A percentile compares a stretch with the other conserved stretches of the same genome.
Conservation (phyloP, 2,888 invertebrate species). For the Leistus spinibarbis region DNA sequence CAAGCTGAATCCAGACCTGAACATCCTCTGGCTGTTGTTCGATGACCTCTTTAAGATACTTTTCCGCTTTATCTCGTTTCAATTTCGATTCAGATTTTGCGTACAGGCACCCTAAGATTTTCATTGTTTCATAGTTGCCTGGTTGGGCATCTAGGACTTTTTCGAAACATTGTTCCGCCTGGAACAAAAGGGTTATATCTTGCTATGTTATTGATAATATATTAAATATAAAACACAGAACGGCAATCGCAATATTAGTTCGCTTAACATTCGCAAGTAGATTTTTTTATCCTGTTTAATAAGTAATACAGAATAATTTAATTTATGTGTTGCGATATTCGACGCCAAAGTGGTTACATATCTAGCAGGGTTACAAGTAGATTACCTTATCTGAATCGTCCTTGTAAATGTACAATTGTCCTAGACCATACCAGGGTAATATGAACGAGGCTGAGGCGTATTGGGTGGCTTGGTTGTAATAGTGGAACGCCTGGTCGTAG, state of each 20-base stretch:
- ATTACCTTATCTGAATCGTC: conserved; percentile 92
- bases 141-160: conserved; percentile 97
- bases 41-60: conserved; percentile 92
- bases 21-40: conserved; percentile 98
- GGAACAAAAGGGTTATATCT: too few species aligned
- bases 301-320: too few species aligned
- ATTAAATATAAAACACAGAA: too few species aligned
- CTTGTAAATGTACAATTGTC: conserved; percentile 98
- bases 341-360: too few species aligned
- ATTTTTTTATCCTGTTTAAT: too few species aligned
- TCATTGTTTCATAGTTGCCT: conserved; percentile 99
- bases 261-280: too few species aligned
- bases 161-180: conserved; percentile 98
- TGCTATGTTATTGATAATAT: too few species aligned
- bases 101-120: conserved; percentile 96
- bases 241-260: too few species aligned
- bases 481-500: conserved; percentile 98
- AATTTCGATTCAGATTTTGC: conserved; percentile 88
- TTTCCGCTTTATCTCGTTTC: conserved; percentile 90
- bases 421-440: conserved; percentile 95
- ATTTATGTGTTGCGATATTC: too few species aligned
- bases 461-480: conserved; percentile 98
- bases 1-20: conserved; percentile 98
- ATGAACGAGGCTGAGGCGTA: conserved; percentile 95
- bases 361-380: too few species aligned